These are phyloP conservation scores for Planococcus citri DNA, from an alignment of 1,140 invertebrate species.

Conservation along the genomic window DNA sequence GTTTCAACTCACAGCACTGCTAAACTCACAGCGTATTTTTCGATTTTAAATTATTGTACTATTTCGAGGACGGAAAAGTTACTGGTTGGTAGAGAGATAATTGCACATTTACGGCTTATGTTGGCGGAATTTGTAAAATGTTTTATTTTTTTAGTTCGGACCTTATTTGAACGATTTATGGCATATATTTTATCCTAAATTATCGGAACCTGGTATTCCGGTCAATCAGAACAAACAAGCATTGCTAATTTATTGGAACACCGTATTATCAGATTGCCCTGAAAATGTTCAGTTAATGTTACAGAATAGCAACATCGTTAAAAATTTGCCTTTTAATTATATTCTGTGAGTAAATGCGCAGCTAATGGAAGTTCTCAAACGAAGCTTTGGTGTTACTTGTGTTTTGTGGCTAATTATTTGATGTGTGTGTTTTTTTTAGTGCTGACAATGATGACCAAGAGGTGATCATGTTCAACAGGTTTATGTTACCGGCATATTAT, in stretches of 20 bases:
- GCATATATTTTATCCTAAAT: slow-evolving; percentile 85
- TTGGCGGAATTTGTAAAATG: background rate
- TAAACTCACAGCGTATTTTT: slow-evolving; percentile 79
- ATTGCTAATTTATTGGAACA: slow-evolving; percentile 81
- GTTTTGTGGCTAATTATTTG: too few species aligned
- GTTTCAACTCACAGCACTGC: slow-evolving; percentile 72
- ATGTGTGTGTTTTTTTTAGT: too few species aligned
- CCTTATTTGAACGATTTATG: slow-evolving; percentile 82
- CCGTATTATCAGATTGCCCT: slow-evolving; percentile 78
- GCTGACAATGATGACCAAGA: slow-evolving; percentile 93
- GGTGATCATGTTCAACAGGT: slow-evolving; percentile 81
- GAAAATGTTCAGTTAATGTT: slow-evolving; percentile 82
- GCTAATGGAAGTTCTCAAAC: background rate
- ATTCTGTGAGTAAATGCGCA: slow-evolving; percentile 61
- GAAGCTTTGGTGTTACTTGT: too few species aligned
- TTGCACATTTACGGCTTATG: slow-evolving; percentile 14
- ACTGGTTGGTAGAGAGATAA: slow-evolving; percentile 68
- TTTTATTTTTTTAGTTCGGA: slow-evolving; percentile 49
- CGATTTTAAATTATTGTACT: slow-evolving; percentile 80
- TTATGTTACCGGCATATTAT: slow-evolving; percentile 90
- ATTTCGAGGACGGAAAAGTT: slow-evolving; percentile 80
- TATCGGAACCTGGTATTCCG: slow-evolving; percentile 87
- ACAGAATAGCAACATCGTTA: slow-evolving; percentile 66
- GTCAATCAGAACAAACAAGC: slow-evolving; percentile 93
- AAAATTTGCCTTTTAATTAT: slow-evolving; percentile 93